A percentile compares a stretch with the other conserved stretches of the same genome.
Evolutionary conservation across 1,140 invertebrate species (phyloP).

Genomic region (Pogonognathellus flavescens): DNA sequence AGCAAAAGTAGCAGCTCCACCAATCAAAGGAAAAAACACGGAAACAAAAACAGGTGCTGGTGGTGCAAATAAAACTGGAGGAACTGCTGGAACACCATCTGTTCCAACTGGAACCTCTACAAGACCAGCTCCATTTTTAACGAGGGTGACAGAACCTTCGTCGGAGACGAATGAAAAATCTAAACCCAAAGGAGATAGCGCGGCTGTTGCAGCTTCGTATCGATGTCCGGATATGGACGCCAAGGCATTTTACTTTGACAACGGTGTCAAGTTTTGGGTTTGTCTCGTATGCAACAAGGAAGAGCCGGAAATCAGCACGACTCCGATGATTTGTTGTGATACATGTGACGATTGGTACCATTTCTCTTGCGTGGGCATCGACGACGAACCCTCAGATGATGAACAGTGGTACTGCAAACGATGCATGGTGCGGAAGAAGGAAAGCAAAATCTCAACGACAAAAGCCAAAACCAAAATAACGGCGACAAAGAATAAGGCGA

Average conservation of each 20-base stretch:
- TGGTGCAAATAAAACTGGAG: not conserved
- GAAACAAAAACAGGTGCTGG: not conserved
- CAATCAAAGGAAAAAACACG: not conserved
- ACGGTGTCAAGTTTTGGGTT: constrained; percentile 53
- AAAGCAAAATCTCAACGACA: not conserved
- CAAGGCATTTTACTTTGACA: constrained; percentile 30
- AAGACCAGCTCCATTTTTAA: not conserved
- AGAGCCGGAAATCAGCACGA: constrained; percentile 49
- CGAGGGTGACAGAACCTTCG: not conserved
- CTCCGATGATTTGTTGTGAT: constrained; percentile 61
- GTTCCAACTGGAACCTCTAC: not conserved
- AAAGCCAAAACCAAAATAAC: constrained; percentile 15
- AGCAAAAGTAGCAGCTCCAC: not conserved
- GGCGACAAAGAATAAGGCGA: constrained; percentile 16
- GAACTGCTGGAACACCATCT: not conserved
- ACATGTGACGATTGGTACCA: constrained; percentile 60
- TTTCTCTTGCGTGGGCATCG: constrained; percentile 53
- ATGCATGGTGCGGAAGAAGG: constrained; percentile 48
- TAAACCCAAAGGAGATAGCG: not conserved
- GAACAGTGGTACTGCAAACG: constrained; percentile 56
- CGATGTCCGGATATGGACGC: constrained; percentile 19
- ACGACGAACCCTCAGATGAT: constrained; percentile 35
- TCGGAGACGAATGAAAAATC: not conserved
- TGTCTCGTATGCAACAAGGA: constrained; percentile 54
- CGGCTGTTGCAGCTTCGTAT: not conserved